Conservation (phyloP, 2,888 invertebrate genomes). For the Colostygia pectinataria region DNA sequence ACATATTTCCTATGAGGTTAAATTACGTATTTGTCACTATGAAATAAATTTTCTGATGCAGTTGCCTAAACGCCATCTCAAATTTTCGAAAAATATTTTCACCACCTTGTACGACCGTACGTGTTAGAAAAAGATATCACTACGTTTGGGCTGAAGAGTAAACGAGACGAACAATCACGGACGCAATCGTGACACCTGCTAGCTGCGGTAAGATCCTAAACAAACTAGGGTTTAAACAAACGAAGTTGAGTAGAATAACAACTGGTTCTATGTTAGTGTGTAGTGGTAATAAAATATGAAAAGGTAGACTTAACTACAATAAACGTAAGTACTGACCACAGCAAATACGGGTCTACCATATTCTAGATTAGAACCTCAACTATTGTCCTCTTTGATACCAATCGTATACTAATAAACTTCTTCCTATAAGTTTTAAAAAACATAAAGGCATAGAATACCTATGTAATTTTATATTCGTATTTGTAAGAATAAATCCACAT, state of each 20-base stretch:
- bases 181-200: conserved; percentile 32
- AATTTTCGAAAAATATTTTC: conserved; percentile 10
- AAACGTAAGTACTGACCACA: not conserved
- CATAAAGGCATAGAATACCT: too few species aligned
- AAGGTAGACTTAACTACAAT: too few species aligned
- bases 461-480: too few species aligned
- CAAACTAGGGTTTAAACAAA: conserved; percentile 32
- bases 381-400: too few species aligned
- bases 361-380: too few species aligned
- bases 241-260: conserved; percentile 22
- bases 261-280: not conserved
- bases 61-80: conserved; percentile 6
- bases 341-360: too few species aligned
- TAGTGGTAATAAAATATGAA: too few species aligned
- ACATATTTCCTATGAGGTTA: too few species aligned
- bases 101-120: conserved; percentile 2
- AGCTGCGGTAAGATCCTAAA: conserved; percentile 33
- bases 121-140: conserved; percentile 17
- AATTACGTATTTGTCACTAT: too few species aligned
- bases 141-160: not conserved
- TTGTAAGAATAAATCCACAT: too few species aligned
- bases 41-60: not conserved
- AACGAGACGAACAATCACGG: conserved; percentile 20
- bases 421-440: too few species aligned
- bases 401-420: too few species aligned